Conservation (phyloP, 2,113 vertebrate species). For the Mesocricetus auratus region DNA sequence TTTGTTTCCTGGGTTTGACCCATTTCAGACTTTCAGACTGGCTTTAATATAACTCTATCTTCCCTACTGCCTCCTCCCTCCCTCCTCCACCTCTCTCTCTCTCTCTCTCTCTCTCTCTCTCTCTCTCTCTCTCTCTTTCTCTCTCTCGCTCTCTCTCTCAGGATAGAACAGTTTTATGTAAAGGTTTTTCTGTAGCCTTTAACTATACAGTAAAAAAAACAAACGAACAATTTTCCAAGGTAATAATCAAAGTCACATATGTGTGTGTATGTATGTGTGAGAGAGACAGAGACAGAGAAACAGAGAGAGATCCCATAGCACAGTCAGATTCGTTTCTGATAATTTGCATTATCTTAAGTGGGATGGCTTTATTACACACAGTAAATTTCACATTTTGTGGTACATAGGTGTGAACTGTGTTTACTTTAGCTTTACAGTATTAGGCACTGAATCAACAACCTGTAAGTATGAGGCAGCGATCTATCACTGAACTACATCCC, state of each 20-base stretch:
- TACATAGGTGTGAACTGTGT: background rate
- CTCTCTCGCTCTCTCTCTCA: background rate
- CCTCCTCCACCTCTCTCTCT: no score
- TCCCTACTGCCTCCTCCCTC: background rate
- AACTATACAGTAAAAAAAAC: background rate
- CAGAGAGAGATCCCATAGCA: background rate
- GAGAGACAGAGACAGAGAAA: background rate
- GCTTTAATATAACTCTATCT: background rate
- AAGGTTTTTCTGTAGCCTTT: background rate
- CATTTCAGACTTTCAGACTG: background rate
- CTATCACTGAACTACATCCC: background rate
- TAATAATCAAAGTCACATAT: background rate
- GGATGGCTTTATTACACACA: background rate
- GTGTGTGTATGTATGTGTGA: background rate
- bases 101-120: background rate
- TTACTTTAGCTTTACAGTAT: background rate
- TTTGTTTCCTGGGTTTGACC: background rate
- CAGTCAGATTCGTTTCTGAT: background rate
- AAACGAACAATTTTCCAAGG: background rate
- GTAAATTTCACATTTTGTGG: background rate
- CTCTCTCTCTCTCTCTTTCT: no score
- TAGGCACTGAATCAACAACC: background rate
- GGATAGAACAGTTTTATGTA: background rate
- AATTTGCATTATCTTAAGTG: background rate
- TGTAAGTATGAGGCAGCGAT: background rate